Conservation (phyloP, 1,140 invertebrate genomes). For the Muscidifurax raptorellus region DNA sequence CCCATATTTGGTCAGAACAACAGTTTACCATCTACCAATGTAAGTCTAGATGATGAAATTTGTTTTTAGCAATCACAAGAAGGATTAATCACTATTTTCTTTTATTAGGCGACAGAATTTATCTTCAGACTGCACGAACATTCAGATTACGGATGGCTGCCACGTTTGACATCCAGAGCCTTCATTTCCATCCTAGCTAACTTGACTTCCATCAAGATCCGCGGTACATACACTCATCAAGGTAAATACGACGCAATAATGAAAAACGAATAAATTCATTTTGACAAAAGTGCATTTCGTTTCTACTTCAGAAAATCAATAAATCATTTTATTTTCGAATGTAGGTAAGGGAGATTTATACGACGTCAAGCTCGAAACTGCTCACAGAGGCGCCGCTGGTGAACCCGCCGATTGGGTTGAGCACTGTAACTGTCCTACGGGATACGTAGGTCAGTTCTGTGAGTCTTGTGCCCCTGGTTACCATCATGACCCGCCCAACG, state of each 20-base stretch:
- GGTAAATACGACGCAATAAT: constrained; percentile 66
- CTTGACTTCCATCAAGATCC: constrained; percentile 94
- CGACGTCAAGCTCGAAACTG: constrained; percentile 91
- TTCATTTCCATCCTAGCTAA: constrained; percentile 96
- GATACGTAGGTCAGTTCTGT: constrained; percentile 96
- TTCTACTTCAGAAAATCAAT: background rate
- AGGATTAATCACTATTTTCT: background rate
- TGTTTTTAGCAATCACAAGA: background rate
- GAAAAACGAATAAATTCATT: background rate
- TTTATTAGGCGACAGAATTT: constrained; percentile 80
- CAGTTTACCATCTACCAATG: constrained; percentile 83
- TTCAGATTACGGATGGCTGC: constrained; percentile 93
- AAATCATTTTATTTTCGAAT: constrained; percentile 35
- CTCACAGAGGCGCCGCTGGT: constrained; percentile 86
- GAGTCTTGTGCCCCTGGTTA: constrained; percentile 97
- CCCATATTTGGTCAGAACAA: constrained; percentile 96
- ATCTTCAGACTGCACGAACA: constrained; percentile 93
- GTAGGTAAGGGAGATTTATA: constrained; percentile 91
- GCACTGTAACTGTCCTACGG: constrained; percentile 93
- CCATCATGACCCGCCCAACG: constrained; percentile 91
- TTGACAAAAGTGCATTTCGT: background rate
- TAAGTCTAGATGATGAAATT: constrained; percentile 62
- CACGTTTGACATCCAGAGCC: constrained; percentile 86
- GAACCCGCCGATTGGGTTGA: constrained; percentile 94
- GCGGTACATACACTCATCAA: constrained; percentile 90